Conservation (phyloP, 37 sponge, comb jelly and placozoan species). For the Bolinopsis microptera region DNA sequence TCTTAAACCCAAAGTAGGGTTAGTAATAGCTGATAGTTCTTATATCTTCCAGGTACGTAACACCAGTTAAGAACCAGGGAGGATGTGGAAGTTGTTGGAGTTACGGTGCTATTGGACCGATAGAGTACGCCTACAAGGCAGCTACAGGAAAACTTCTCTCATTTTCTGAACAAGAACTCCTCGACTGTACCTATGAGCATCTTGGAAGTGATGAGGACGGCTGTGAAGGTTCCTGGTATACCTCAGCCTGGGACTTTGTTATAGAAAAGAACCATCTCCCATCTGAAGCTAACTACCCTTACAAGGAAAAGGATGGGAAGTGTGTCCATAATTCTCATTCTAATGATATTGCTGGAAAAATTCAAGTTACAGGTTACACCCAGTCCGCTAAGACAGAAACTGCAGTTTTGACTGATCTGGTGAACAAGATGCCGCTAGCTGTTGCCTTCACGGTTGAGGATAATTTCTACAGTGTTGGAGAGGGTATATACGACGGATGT, state of each 20-base stretch:
- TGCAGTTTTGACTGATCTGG: not conserved
- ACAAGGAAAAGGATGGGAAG: not conserved
- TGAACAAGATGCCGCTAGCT: not conserved
- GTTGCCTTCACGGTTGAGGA: not conserved
- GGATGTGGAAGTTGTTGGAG: constrained; percentile 1
- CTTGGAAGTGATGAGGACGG: not conserved
- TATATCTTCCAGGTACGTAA: not conserved
- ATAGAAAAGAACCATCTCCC: not conserved
- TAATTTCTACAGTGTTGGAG: not conserved
- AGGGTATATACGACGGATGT: constrained; percentile 26
- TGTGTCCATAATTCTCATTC: not conserved
- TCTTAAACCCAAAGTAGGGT: too few species aligned
- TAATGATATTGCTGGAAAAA: not conserved
- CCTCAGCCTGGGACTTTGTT: not conserved
- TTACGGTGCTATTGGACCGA: constrained; percentile 8
- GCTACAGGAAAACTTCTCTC: constrained; percentile 38
- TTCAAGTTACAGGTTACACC: not conserved
- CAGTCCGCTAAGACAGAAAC: not conserved
- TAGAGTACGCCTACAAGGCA: not conserved
- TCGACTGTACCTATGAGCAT: not conserved
- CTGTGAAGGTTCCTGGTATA: not conserved
- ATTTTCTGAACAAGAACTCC: not conserved
- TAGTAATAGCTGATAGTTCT: too few species aligned
- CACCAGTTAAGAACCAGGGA: not conserved
- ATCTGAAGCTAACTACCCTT: not conserved